A percentile compares a stretch with the other conserved stretches of the same genome.
These are phyloP conservation scores for Sarcophaga caerulescens DNA, from an alignment of 2,888 invertebrate genomes.

Conservation along the genomic window DNA sequence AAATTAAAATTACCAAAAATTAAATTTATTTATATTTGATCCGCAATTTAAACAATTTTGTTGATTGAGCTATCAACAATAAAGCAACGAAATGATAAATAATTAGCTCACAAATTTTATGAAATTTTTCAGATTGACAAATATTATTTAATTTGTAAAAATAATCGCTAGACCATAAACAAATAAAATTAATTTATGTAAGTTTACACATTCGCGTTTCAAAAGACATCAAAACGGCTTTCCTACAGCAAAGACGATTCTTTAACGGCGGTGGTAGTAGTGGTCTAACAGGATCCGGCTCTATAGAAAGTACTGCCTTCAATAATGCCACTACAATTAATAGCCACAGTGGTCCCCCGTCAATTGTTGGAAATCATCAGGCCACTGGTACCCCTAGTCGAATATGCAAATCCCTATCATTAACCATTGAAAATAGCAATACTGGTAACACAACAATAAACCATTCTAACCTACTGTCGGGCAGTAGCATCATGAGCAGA, in stretches of 20 bases:
- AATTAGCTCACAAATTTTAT: not conserved
- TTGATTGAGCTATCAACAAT: too few relatives aligned
- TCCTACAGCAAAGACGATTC: constrained; percentile 62
- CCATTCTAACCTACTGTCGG: not conserved
- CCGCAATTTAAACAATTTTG: too few relatives aligned
- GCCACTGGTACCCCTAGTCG: not conserved
- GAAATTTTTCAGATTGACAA: not conserved
- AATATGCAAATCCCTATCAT: constrained; percentile 19
- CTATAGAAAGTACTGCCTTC: constrained; percentile 25
- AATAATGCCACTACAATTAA: not conserved
- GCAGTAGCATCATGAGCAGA: not conserved
- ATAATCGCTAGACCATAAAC: not conserved
- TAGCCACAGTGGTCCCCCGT: constrained; percentile 18
- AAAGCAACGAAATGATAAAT: too few relatives aligned
- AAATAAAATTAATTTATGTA: not conserved
- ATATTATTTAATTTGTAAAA: not conserved
- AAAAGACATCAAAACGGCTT: constrained; percentile 62
- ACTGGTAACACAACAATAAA: constrained; percentile 15
- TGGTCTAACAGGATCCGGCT: constrained; percentile 36
- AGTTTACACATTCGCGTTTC: not conserved
- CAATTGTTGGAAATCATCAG: constrained; percentile 7
- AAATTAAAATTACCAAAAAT: too few relatives aligned
- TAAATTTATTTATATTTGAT: too few relatives aligned
- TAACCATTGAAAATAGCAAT: not conserved
- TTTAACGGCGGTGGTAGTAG: constrained; percentile 58